phyloP scores from a whole-genome alignment of 1,140 invertebrate genomes.

The Sycobia sp. region DNA sequence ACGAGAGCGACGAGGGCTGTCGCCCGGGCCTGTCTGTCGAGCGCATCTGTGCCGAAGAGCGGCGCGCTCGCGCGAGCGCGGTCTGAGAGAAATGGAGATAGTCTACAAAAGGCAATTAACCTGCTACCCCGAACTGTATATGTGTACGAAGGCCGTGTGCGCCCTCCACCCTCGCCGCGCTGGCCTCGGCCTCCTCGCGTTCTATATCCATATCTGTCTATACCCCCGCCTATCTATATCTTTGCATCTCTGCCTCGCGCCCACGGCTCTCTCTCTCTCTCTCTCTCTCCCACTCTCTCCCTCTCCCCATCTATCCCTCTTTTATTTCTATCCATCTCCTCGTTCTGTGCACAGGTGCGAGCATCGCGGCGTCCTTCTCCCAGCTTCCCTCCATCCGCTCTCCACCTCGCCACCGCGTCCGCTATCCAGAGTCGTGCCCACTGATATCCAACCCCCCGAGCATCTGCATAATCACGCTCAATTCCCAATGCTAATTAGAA shows the following conservation, averaged over 20 bases:
- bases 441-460: conserved; percentile 49
- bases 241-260: too few relatives aligned
- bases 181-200: not conserved
- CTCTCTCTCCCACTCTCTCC: conserved; percentile 32
- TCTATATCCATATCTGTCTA: conserved; percentile 3
- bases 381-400: conserved; percentile 21
- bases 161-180: not conserved
- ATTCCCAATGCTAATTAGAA: conserved; percentile 61
- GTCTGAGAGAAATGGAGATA: conserved; percentile 45
- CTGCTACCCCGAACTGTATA: too few relatives aligned
- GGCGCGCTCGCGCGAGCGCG: conserved; percentile 36
- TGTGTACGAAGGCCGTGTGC: conserved; percentile 45
- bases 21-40: too few relatives aligned
- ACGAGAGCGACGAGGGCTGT: too few relatives aligned
- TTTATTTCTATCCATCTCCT: not conserved
- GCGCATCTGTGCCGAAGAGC: conserved; percentile 40
- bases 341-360: too few relatives aligned
- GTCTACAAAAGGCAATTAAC: conserved; percentile 60
- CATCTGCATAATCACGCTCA: conserved; percentile 58
- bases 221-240: not conserved
- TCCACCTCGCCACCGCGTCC: conserved; percentile 28
- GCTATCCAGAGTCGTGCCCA: conserved; percentile 33
- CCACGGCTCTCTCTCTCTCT: too few relatives aligned
- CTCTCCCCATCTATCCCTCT: conserved; percentile 17
- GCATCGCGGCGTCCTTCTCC: not conserved